Base-by-base conservation (phyloP, 2,113 vertebrate species). In the Empidonax traillii region DNA sequence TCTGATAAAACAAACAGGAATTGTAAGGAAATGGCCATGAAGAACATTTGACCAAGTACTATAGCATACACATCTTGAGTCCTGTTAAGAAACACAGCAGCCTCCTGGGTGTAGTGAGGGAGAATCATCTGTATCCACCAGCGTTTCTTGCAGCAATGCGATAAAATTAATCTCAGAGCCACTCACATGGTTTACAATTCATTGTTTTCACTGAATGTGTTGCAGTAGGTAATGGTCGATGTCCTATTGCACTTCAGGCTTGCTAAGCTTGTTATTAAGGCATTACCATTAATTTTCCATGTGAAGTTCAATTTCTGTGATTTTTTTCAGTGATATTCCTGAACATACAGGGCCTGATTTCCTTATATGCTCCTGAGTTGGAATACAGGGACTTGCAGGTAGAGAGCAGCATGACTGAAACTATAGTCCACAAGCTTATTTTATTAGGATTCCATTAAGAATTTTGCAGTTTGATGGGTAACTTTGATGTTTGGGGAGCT, bases 11-110 rank as follows among this genome's bases (percentile, higher is more conserved):
- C 46, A 71, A 53, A 7, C 4, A 9, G 63, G 65, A 65, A 8
- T 20, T 84, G 47, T 61, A 9, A 73, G 58, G 58, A 33, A 35
- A 31, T 22, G 35, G 39, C 62, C 31, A 1, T 3, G 53, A 28
- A 39, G 74, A 75, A 21, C 25, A 8, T 2, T 51, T 55, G n/a
- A 28, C 7, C 6, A 33, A 39, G 56, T 65, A n/a, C 51, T 6
- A 0, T 43, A 12, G 27, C 7, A 5, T 35, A 31, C 20, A 15
- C 1, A 0, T n/a, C 58, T 44, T 20, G 55, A 83, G 71, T 49
- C 27, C 14, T 8, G 1, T 6, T 20, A 5, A 41, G 22, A 31
- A 61, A 0, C 51, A 1, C 20, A 33, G 77, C 67, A 52, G 27
- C 43, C 55, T 65, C 43, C 43, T 15, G 37, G 33, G 8, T 63